Evolutionary conservation across 53 echinoderm and acorn worm genomes (phyloP).

Genomic region (Pentamera pediparva): DNA sequence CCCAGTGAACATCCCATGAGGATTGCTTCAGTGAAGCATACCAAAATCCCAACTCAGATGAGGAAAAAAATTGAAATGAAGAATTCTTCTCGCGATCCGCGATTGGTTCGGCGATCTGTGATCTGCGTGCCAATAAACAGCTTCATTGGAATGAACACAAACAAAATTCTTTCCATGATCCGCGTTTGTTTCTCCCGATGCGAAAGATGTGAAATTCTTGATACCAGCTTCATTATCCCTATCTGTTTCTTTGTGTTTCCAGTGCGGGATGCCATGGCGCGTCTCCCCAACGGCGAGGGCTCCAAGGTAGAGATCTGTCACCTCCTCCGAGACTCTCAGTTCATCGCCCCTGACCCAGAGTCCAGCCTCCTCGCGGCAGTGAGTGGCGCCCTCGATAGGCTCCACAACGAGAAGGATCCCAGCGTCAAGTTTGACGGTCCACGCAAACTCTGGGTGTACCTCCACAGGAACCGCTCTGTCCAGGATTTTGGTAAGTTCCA

Average conservation of each 20-base stretch:
- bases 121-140: too few relatives aligned
- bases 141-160: neutral
- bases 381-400: constrained; percentile 87
- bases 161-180: neutral
- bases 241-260: neutral
- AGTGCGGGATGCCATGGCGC: constrained; percentile 92
- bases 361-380: constrained; percentile 82
- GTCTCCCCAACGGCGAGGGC: constrained; percentile 92
- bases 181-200: neutral
- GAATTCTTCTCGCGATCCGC: too few relatives aligned
- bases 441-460: constrained; percentile 86
- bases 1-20: too few relatives aligned
- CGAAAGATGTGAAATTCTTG: neutral
- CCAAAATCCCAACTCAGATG: too few relatives aligned
- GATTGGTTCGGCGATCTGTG: too few relatives aligned
- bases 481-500: constrained; percentile 77
- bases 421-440: constrained; percentile 89
- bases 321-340: constrained; percentile 89
- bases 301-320: constrained; percentile 83
- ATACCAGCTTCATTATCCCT: neutral
- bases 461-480: constrained; percentile 67
- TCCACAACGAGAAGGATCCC: constrained; percentile 98
- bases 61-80: too few relatives aligned
- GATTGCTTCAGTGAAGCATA: too few relatives aligned
- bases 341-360: constrained; percentile 65